These are phyloP conservation scores for Nemopilema nomurai DNA, from an alignment of 30 jellyfish, hydroid and myxozoan genomes.

Conservation along the genomic window DNA sequence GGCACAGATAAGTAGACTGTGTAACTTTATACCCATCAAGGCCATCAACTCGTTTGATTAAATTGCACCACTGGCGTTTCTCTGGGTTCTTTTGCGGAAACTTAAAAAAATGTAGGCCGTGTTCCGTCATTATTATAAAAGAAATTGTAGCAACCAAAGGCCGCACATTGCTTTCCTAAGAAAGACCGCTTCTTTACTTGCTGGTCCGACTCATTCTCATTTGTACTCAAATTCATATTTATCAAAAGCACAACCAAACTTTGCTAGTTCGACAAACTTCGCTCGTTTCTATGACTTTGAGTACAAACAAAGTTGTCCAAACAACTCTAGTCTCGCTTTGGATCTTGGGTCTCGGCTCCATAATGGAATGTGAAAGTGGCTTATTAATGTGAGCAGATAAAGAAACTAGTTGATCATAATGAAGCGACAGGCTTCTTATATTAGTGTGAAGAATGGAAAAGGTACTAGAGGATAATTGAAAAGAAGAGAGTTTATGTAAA, in stretches of 20 bases:
- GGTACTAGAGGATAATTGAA: too few species aligned
- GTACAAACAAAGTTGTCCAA: neutral
- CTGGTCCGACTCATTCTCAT: neutral
- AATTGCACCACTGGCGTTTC: constrained; percentile 28
- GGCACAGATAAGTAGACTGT: constrained; percentile 25
- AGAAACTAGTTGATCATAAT: too few species aligned
- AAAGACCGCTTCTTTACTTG: constrained; percentile 1
- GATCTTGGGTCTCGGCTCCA: constrained; percentile 1
- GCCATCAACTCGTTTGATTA: constrained; percentile 40
- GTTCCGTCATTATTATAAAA: neutral
- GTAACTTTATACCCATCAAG: constrained; percentile 31
- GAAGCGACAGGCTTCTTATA: too few species aligned
- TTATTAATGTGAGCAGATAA: too few species aligned
- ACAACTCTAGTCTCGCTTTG: constrained; percentile 2
- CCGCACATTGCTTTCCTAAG: neutral
- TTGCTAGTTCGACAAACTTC: too few species aligned
- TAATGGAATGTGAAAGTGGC: neutral
- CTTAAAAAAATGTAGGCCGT: constrained; percentile 23
- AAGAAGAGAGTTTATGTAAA: too few species aligned
- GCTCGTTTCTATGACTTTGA: too few species aligned
- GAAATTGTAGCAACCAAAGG: too few species aligned
- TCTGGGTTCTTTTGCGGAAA: constrained; percentile 38
- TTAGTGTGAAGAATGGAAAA: too few species aligned
- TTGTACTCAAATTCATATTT: neutral
- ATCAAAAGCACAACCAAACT: too few species aligned